These are phyloP conservation scores for Achroia grisella DNA, from an alignment of 1,140 invertebrate genomes.

Conservation along the genomic window DNA sequence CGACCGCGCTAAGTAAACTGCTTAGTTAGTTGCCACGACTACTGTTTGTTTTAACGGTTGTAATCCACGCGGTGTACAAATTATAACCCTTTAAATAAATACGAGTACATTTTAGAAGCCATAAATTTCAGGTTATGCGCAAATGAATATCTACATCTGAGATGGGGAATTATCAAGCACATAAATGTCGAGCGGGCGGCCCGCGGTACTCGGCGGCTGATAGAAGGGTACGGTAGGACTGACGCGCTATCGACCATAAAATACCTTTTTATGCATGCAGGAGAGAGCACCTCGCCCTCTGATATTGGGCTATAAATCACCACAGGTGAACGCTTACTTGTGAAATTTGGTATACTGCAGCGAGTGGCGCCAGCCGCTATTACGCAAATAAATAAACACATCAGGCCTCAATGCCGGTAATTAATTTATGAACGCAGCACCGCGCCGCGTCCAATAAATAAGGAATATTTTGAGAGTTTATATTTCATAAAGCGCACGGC, in stretches of 20 bases:
- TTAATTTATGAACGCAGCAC: slow-evolving; percentile 12
- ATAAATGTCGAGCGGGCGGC: background rate
- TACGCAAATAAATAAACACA: background rate
- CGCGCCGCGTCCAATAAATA: slow-evolving; percentile 7
- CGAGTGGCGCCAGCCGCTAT: background rate
- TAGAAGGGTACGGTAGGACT: background rate
- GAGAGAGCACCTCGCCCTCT: slow-evolving; percentile 4
- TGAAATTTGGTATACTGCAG: slow-evolving; percentile 8
- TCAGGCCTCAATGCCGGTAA: background rate
- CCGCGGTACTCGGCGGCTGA: background rate
- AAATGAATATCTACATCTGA: too few species aligned
- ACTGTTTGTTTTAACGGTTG: too few species aligned
- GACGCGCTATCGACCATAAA: slow-evolving; percentile 9
- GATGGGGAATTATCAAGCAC: too few species aligned
- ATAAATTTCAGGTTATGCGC: too few species aligned
- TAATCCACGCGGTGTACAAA: too few species aligned
- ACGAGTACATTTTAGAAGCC: too few species aligned
- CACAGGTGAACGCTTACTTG: slow-evolving; percentile 10
- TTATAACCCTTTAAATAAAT: too few species aligned
- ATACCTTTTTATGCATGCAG: slow-evolving; percentile 15
- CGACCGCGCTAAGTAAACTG: too few species aligned
- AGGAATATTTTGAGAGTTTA: slow-evolving; percentile 11
- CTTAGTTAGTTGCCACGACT: too few species aligned
- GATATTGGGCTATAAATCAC: slow-evolving; percentile 15
- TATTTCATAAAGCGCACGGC: slow-evolving; percentile 3